These are phyloP conservation scores for Malaclemys terrapin DNA, from an alignment of 2,113 vertebrate genomes.

Conservation along the genomic window DNA sequence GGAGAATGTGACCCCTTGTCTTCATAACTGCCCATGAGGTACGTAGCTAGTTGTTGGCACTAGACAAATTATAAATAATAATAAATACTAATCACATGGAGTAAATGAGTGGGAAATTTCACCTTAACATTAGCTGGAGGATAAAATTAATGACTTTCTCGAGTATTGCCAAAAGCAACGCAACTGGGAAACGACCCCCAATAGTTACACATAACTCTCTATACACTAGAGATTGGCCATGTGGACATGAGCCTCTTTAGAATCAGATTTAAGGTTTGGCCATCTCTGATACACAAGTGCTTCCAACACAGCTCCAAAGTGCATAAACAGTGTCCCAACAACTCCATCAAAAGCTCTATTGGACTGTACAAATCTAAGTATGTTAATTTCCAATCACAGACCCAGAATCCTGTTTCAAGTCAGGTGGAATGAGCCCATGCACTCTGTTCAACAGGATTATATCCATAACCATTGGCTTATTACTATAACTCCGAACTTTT, in stretches of 20 bases:
- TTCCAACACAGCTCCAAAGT: neutral
- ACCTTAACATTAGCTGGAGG: neutral
- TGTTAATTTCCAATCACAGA: neutral
- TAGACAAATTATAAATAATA: constrained; percentile 27
- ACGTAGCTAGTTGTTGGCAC: neutral
- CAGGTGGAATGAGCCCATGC: constrained; percentile 7
- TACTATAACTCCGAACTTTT: neutral
- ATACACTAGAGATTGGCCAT: neutral
- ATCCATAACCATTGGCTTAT: neutral
- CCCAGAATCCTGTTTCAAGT: neutral
- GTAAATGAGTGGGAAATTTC: neutral
- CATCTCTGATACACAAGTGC: neutral
- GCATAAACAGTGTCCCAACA: neutral
- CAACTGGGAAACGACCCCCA: neutral
- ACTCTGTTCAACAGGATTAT: neutral
- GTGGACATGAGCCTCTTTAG: neutral
- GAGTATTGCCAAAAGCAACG: neutral
- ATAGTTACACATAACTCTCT: neutral
- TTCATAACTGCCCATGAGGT: constrained; percentile 7
- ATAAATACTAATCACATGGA: constrained; percentile 11
- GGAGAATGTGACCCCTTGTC: constrained; percentile 3
- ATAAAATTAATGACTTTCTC: constrained; percentile 3
- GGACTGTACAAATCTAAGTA: neutral
- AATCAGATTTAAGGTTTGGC: neutral
- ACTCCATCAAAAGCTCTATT: neutral